A percentile compares a stretch with the other conserved stretches of the same genome.
Conservation (phyloP, 2,797 vertebrate genomes). For the Sebastolobus alascanus region DNA sequence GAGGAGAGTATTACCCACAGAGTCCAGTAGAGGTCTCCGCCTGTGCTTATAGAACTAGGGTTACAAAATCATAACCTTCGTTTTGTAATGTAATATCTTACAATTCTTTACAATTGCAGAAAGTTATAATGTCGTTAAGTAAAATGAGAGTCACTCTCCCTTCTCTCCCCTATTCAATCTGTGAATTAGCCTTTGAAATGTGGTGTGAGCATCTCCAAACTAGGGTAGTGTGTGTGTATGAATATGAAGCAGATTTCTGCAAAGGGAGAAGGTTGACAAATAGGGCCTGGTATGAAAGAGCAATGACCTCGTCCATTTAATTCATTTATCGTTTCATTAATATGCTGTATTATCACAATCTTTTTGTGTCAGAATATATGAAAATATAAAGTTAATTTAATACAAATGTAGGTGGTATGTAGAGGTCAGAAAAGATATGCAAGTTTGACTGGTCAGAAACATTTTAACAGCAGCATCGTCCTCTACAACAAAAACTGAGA, state of each 20-base stretch:
- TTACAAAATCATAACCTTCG: too few species aligned
- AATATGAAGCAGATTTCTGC: neutral
- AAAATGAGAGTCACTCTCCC: neutral
- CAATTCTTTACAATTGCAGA: neutral
- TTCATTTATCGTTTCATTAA: neutral
- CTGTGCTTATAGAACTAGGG: too few species aligned
- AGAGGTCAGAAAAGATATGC: neutral
- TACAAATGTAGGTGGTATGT: neutral
- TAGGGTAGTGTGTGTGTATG: neutral
- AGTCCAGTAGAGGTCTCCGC: too few species aligned
- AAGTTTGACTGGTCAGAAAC: constrained; percentile 2
- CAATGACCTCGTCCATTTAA: neutral
- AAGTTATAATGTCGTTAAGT: neutral
- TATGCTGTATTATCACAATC: neutral
- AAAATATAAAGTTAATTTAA: neutral
- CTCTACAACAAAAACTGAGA: neutral
- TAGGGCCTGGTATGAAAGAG: neutral
- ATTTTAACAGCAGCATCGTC: neutral
- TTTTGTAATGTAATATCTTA: neutral
- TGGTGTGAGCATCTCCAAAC: neutral
- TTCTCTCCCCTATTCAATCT: neutral
- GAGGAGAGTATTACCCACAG: too few species aligned
- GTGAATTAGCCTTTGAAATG: constrained; percentile 13
- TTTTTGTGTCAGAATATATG: neutral
- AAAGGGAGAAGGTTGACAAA: neutral